A percentile compares a stretch with the other conserved stretches of the same genome.
phyloP scores from a whole-genome alignment of 2,113 vertebrate species.

The Lontra canadensis region DNA sequence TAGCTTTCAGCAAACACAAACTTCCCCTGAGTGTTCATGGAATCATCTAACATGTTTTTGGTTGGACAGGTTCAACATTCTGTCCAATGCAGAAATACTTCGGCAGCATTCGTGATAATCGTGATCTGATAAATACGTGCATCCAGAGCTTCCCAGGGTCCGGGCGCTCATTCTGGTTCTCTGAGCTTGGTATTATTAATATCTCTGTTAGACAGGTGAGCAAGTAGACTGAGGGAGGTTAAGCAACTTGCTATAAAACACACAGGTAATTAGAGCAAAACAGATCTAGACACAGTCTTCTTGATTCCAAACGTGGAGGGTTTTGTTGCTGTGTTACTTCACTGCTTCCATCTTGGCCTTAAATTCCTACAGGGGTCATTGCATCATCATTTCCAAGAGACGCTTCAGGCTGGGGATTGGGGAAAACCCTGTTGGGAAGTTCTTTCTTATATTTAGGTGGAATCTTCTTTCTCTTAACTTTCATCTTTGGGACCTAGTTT shows the following conservation, averaged over 20 bases:
- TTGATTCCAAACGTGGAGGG: background rate
- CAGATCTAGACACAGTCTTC: background rate
- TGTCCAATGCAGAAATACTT: background rate
- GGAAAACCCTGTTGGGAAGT: background rate
- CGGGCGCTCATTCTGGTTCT: background rate
- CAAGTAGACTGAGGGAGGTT: background rate
- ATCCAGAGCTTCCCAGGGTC: background rate
- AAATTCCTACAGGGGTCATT: background rate
- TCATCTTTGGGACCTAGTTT: background rate
- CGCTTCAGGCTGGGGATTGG: background rate
- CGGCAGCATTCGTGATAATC: background rate
- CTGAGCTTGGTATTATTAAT: background rate
- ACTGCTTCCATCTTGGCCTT: background rate
- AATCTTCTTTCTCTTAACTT: constrained; percentile 22
- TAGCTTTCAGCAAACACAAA: background rate
- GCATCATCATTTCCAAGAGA: background rate
- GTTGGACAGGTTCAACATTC: background rate
- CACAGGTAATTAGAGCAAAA: background rate
- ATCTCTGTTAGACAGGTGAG: background rate
- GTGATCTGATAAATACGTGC: background rate
- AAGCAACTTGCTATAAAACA: background rate
- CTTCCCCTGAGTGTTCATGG: background rate
- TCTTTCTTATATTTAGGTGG: background rate
- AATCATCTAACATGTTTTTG: background rate
- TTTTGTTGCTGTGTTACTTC: background rate